Conservation (phyloP, 2,888 invertebrate genomes). For the Eilema sororculum region DNA sequence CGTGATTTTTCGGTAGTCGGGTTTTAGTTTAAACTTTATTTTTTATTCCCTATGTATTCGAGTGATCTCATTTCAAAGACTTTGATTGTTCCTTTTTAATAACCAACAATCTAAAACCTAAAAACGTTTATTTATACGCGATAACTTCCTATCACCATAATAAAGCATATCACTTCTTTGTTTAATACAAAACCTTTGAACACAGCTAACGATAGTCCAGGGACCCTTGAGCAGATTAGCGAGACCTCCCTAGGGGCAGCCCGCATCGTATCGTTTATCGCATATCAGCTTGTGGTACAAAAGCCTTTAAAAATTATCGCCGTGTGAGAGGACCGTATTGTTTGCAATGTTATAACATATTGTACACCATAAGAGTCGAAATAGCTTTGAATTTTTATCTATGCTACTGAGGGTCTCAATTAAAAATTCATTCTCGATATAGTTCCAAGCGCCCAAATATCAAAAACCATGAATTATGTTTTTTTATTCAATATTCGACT, state of each 20-base stretch:
- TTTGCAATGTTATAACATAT: neutral
- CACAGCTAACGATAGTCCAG: constrained; percentile 58
- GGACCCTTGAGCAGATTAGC: constrained; percentile 63
- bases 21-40: too few species aligned
- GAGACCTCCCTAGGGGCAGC: constrained; percentile 54
- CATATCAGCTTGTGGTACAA: constrained; percentile 46
- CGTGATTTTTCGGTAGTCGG: too few species aligned
- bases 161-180: constrained; percentile 14
- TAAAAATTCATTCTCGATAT: too few species aligned
- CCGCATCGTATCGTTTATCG: constrained; percentile 63
- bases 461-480: too few species aligned
- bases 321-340: constrained; percentile 8
- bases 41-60: too few species aligned
- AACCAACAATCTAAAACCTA: neutral
- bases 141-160: constrained; percentile 1
- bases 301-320: constrained; percentile 25
- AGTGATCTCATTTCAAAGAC: too few species aligned
- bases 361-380: neutral
- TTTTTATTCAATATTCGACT: too few species aligned
- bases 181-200: constrained; percentile 31
- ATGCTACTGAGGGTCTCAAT: too few species aligned
- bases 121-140: neutral
- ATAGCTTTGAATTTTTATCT: neutral
- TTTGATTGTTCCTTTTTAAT: too few species aligned
- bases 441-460: too few species aligned